phyloP scores from a whole-genome alignment of 2,888 invertebrate species.

The Drosophila vallismaia region DNA sequence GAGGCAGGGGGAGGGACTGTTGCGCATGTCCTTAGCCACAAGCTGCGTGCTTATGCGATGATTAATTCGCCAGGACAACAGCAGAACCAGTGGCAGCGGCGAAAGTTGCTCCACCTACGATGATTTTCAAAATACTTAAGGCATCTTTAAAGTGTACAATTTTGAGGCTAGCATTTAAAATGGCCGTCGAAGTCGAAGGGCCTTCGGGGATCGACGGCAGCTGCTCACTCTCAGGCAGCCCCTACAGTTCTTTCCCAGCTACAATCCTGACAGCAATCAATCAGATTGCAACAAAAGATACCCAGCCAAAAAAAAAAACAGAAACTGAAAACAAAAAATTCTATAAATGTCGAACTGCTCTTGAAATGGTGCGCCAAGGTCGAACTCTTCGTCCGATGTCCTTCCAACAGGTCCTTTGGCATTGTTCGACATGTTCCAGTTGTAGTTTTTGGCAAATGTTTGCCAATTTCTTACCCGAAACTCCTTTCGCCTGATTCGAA shows the following conservation, averaged over 20 bases:
- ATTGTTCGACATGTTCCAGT: constrained; percentile 62
- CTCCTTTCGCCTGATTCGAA: constrained; percentile 59
- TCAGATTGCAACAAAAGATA: constrained; percentile 78
- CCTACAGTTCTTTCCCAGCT: constrained; percentile 35
- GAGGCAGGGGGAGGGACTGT: constrained; percentile 49
- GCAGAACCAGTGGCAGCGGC: constrained; percentile 43
- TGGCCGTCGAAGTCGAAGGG: constrained; percentile 48
- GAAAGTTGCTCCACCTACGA: constrained; percentile 71
- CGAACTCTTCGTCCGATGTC: constrained; percentile 51
- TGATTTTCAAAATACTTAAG: constrained; percentile 20
- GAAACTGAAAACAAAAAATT: constrained; percentile 48
- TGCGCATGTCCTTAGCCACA: constrained; percentile 79
- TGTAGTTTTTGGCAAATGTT: constrained; percentile 70
- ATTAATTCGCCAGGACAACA: constrained; percentile 70
- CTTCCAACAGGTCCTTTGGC: constrained; percentile 70
- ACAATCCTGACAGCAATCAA: constrained; percentile 73
- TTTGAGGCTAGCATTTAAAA: constrained; percentile 55
- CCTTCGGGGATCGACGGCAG: constrained; percentile 41
- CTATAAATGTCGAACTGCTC: constrained; percentile 64
- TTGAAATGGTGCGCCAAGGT: constrained; percentile 66
- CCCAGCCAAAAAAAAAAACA: constrained; percentile 27
- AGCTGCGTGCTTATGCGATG: constrained; percentile 69
- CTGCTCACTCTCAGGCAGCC: constrained; percentile 49
- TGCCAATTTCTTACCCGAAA: constrained; percentile 66
- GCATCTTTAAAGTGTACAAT: constrained; percentile 39